Base-by-base conservation (phyloP, 2,888 invertebrate genomes). In the Heliconius aoede region DNA sequence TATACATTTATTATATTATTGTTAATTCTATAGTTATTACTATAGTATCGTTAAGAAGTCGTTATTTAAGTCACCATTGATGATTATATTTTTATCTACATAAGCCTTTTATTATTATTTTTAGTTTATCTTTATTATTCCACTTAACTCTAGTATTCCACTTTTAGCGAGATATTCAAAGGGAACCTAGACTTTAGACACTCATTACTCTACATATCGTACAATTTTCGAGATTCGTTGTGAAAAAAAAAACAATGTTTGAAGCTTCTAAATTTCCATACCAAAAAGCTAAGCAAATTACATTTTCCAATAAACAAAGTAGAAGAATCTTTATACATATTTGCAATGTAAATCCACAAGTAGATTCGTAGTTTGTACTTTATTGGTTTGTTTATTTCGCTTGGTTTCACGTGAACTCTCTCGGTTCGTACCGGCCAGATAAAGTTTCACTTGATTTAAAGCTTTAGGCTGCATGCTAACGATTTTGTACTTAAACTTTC, bases 401-500 rank as follows among this genome's bases (percentile, higher is more conserved):
- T 68, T 51, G 68, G 55, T 55, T 69, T 69, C 51, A 69, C 69
- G 30, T 69, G 51, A 55, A 69, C 30, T 55, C 51, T 30, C 51
- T 55, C n/a, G 15, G 11, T 55, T 24, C 68, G 68, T 68, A 28
- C 69, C 30, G 32, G 8, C 55, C n/a, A 69, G 69, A 69, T 55
- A 55, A 69, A 69, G 69, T 69, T 69, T 55, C 55, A 69, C 69
- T 69, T 69, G 69, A 69, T 69, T 69, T 69, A 69, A 55, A 55
- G 55, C 55, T 69, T 55, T 55, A 30, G 69, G 30, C 69, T 69
- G 68, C 30, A 51, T 51, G 51, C 46, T 68, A 69, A 55, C 69
- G 69, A 69, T 32, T 69, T 69, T 32, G 69, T 69, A 55, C n/a
- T 32, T 30, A 69, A 55, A 69, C 69, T 69, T 69, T 32, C 55